phyloP scores from a whole-genome alignment of 2,888 invertebrate genomes.

The Mactromeris polynyma region DNA sequence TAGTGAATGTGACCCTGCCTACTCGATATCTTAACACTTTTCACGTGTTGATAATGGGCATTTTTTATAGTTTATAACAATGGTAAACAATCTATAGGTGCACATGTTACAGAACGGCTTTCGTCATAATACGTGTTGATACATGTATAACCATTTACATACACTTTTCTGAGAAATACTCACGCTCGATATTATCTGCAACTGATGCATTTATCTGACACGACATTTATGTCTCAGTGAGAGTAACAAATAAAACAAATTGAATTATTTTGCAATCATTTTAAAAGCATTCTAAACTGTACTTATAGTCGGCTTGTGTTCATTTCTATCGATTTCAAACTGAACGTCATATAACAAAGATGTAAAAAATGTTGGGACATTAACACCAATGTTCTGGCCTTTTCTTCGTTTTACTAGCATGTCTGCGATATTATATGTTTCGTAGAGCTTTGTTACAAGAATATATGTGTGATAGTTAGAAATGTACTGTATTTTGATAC shows the following conservation, averaged over 20 bases:
- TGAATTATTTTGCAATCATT: neutral
- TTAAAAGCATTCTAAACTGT: neutral
- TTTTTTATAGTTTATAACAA: too few relatives aligned
- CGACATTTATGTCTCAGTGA: neutral
- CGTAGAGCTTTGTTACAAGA: neutral
- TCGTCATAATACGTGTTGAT: too few relatives aligned
- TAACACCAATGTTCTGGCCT: neutral
- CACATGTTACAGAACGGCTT: too few relatives aligned
- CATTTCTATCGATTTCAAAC: neutral
- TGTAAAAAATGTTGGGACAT: neutral
- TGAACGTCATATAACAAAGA: neutral
- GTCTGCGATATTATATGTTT: neutral
- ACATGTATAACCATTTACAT: too few relatives aligned
- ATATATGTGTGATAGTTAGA: neutral
- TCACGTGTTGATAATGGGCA: too few relatives aligned
- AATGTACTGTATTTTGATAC: neutral
- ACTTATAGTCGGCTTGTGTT: neutral
- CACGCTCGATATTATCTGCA: neutral
- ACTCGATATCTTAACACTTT: too few relatives aligned
- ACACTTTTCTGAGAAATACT: neutral
- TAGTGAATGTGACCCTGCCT: too few relatives aligned
- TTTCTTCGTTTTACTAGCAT: neutral
- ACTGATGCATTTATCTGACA: neutral
- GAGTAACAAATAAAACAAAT: neutral
- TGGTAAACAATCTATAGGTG: too few relatives aligned